Conservation (phyloP, 2,113 vertebrate species). For the Leptodactylus fuscus region DNA sequence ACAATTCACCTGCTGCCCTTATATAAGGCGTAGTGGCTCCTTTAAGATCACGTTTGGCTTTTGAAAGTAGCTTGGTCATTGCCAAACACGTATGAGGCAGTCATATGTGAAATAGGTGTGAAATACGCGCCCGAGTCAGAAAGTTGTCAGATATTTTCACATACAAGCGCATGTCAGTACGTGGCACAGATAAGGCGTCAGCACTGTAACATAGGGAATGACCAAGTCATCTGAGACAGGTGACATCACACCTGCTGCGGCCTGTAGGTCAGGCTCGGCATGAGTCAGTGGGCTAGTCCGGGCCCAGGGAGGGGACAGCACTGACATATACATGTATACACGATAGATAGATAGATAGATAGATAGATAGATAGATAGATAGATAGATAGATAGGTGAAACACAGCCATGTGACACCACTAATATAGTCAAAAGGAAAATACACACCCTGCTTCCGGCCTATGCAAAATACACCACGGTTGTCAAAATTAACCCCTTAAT, state of each 20-base stretch:
- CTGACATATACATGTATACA: not conserved
- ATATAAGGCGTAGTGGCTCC: not conserved
- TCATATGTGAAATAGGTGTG: not conserved
- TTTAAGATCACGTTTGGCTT: not conserved
- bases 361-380: not conserved
- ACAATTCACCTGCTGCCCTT: not conserved
- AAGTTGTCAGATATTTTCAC: not conserved
- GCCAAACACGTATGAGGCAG: not conserved
- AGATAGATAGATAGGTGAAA: not conserved
- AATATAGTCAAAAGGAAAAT: not conserved
- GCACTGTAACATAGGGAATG: conserved; percentile 9
- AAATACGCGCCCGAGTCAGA: not conserved
- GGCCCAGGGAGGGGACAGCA: not conserved
- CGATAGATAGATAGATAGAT: too few species aligned
- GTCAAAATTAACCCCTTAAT: conserved; percentile 3
- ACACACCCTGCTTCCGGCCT: not conserved
- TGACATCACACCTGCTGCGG: conserved; percentile 40
- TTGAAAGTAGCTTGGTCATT: not conserved
- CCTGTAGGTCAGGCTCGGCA: not conserved
- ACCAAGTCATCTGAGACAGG: not conserved
- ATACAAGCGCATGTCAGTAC: not conserved
- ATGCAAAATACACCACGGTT: not conserved
- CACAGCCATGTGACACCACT: too few species aligned
- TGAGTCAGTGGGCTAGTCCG: not conserved
- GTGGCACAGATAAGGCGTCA: conserved; percentile 18